A percentile compares a stretch with the other conserved stretches of the same genome.
phyloP scores from a whole-genome alignment of 1,140 invertebrate genomes.

The Drosophila aff. region DNA sequence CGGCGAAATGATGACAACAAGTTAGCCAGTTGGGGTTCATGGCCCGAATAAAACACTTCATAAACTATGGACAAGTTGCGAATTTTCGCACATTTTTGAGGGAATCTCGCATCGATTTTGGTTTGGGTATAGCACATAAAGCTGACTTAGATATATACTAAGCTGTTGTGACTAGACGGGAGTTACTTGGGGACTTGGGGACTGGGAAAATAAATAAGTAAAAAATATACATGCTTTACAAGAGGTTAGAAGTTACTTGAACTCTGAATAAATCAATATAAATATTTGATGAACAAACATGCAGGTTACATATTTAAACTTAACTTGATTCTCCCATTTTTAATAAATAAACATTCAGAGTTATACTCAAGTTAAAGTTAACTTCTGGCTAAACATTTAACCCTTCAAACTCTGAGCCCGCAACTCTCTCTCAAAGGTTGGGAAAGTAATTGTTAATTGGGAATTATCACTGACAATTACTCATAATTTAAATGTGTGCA shows the following conservation, averaged over 20 bases:
- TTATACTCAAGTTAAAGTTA: background rate
- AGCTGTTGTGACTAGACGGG: background rate
- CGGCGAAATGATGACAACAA: slow-evolving; percentile 37
- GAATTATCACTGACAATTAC: slow-evolving; percentile 1
- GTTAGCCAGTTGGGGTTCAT: slow-evolving; percentile 35
- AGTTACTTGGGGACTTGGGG: background rate
- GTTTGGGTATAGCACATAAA: background rate
- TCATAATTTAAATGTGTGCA: background rate
- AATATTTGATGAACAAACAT: background rate
- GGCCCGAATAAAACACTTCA: slow-evolving; percentile 34
- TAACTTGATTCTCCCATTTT: no score
- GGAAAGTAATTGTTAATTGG: background rate
- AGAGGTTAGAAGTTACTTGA: background rate
- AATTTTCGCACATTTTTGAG: slow-evolving; percentile 23
- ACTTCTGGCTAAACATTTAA: background rate
- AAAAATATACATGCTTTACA: background rate
- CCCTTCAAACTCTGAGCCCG: no score
- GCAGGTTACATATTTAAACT: background rate
- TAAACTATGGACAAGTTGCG: slow-evolving; percentile 23
- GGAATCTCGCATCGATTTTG: slow-evolving; percentile 17
- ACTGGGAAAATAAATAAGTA: background rate
- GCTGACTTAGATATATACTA: background rate
- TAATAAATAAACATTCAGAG: no score
- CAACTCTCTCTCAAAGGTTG: no score
- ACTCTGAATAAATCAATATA: background rate